Base-by-base conservation (phyloP, 2,113 vertebrate genomes). In the Onychostruthus taczanowskii region DNA sequence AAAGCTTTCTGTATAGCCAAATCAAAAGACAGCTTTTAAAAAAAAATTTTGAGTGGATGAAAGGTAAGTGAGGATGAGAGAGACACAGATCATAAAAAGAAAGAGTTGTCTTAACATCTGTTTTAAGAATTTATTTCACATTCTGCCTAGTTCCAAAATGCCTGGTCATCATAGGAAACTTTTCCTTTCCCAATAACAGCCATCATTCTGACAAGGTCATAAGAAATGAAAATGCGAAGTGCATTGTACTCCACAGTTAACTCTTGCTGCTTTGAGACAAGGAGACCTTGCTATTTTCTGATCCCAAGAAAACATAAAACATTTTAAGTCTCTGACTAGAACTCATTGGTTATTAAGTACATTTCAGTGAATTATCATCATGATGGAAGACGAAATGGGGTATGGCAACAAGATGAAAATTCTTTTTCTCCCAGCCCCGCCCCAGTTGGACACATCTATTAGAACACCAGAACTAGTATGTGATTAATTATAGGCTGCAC, bases 31-130 rank as follows among this genome's bases (percentile, higher is more conserved):
- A 22, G 7, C 35, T 44, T 75, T 53, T 43, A 23, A n/a, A 41
- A 61, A 84, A 31, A 61, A 7, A 5, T 1, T 3, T 7, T 5
- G 8, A 19, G 44, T 13, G 7, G 8, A 1, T 2, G 15, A 47
- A 30, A 31, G 7, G 9, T 18, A 55, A 77, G 26, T 49, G 11
- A 9, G 5, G 46, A 12, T 56, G 30, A 62, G 49, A 62, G 23
- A 69, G 3, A 75, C 9, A 62, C 2, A 56, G 17, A n/a, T 12
- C 6, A 41, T 37, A 33, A 49, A 80, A 84, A 49, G 2, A 52
- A 62, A 52, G 16, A 49, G 15, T 31, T 72, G 12, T 70, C 10
- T 67, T 67, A 93, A 84, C 10, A 77, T 1, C 3, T 16, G 22
- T 15, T 66, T 88, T 58, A 83, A 79, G 75, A 89, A 58, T 8